A percentile compares a stretch with the other conserved stretches of the same genome.
These are phyloP conservation scores for Paramisgurnus dabryanus DNA, from an alignment of 2,113 vertebrate species.

Conservation along the genomic window DNA sequence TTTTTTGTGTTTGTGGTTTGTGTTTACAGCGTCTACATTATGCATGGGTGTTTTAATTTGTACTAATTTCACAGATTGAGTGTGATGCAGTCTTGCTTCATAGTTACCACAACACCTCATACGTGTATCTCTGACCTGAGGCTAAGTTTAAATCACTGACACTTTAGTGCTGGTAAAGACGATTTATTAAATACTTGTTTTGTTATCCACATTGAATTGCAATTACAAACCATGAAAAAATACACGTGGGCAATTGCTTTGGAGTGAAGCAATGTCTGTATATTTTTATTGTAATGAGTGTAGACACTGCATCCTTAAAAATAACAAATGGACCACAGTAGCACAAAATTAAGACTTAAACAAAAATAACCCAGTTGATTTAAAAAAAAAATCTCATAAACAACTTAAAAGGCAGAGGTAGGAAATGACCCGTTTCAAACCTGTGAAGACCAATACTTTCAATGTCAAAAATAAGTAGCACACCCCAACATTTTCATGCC, in stretches of 20 bases:
- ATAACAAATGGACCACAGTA: constrained; percentile 34
- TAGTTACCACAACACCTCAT: constrained; percentile 22
- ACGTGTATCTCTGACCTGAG: background rate
- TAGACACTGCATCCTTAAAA: constrained; percentile 54
- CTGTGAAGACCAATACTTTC: constrained; percentile 51
- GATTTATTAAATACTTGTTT: constrained; percentile 75
- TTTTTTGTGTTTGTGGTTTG: constrained; percentile 10
- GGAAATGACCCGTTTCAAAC: constrained; percentile 54
- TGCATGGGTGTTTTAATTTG: constrained; percentile 13
- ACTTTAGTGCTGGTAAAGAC: constrained; percentile 42
- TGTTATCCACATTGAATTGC: constrained; percentile 67
- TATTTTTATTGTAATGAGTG: constrained; percentile 71
- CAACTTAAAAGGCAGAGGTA: constrained; percentile 51
- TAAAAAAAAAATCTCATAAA: constrained; percentile 9
- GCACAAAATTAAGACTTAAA: background rate
- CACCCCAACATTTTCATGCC: background rate
- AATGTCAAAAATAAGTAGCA: constrained; percentile 29
- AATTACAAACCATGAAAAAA: constrained; percentile 69
- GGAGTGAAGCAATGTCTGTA: constrained; percentile 60
- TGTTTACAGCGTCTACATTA: constrained; percentile 8
- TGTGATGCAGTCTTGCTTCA: constrained; percentile 3
- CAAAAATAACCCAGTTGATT: constrained; percentile 18
- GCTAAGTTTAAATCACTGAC: constrained; percentile 37
- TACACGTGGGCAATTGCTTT: constrained; percentile 72
- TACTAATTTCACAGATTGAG: constrained; percentile 15